Percentiles rank a stretch among this genome's conserved stretches.
phyloP scores from a whole-genome alignment of 92 coral and sea anemone genomes.

The Blastomussa wellsi region DNA sequence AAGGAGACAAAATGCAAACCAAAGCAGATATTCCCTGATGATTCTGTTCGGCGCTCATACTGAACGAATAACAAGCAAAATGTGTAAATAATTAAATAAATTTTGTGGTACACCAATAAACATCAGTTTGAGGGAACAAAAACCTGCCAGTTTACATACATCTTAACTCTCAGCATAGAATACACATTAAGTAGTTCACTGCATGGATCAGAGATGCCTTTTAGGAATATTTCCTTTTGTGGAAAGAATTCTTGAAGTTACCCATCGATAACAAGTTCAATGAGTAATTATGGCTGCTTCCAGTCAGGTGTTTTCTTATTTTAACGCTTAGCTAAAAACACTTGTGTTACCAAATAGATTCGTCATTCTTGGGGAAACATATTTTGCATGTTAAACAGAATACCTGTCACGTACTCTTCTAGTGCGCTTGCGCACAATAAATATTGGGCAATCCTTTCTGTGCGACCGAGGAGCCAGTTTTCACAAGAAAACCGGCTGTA shows the following conservation, averaged over 20 bases:
- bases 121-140: neutral
- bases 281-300: neutral
- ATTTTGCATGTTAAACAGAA: conserved; percentile 37
- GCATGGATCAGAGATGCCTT: neutral
- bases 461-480: conserved; percentile 26
- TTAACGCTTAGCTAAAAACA: conserved; percentile 19
- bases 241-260: neutral
- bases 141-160: conserved; percentile 22
- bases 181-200: neutral
- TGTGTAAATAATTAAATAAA: conserved; percentile 27
- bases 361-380: conserved; percentile 1
- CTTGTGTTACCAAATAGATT: conserved; percentile 31
- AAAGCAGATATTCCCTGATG: neutral
- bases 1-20: neutral
- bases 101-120: conserved; percentile 27
- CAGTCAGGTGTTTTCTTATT: conserved; percentile 23
- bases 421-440: conserved; percentile 37
- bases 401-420: conserved; percentile 42
- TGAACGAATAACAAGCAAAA: neutral
- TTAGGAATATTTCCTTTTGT: neutral
- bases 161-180: neutral
- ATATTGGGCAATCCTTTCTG: conserved; percentile 33
- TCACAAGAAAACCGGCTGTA: conserved; percentile 38
- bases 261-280: neutral
- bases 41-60: neutral